A percentile compares a stretch with the other conserved stretches of the same genome.
phyloP scores from a whole-genome alignment of 2,797 vertebrate species.

The Chelmon rostratus region DNA sequence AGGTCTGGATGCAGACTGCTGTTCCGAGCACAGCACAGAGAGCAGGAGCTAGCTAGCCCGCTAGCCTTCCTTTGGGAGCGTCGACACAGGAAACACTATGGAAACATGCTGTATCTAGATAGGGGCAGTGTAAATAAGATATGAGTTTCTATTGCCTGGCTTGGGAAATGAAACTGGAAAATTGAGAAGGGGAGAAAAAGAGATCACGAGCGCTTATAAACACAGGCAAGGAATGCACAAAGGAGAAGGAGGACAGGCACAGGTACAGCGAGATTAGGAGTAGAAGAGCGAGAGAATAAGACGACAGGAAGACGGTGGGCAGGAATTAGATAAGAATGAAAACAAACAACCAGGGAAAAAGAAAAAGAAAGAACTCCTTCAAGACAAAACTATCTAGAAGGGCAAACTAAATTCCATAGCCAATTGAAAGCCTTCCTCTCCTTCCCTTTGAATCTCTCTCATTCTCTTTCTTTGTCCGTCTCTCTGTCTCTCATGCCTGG shows the following conservation, averaged over 20 bases:
- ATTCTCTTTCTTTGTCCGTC: conserved; percentile 59
- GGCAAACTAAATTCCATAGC: conserved; percentile 73
- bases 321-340: conserved; percentile 27
- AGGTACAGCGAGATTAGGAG: conserved; percentile 42
- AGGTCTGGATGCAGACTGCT: conserved; percentile 70
- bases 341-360: conserved; percentile 27
- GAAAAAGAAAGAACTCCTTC: conserved; percentile 43
- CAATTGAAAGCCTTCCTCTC: conserved; percentile 64
- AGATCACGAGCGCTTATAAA: conserved; percentile 57
- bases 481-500: conserved; percentile 74
- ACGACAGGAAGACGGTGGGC: conserved; percentile 26
- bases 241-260: conserved; percentile 18
- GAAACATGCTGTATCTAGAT: conserved; percentile 80
- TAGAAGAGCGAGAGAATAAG: conserved; percentile 23
- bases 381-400: conserved; percentile 67
- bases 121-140: conserved; percentile 78
- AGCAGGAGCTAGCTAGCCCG: conserved; percentile 52
- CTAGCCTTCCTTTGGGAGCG: conserved; percentile 76
- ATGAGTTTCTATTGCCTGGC: conserved; percentile 76
- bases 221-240: conserved; percentile 45
- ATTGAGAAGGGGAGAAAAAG: conserved; percentile 58
- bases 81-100: conserved; percentile 76
- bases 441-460: conserved; percentile 58
- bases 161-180: conserved; percentile 78
- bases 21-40: conserved; percentile 47